A percentile compares a stretch with the other conserved stretches of the same genome.
phyloP scores from a whole-genome alignment of 2,888 invertebrate species.

The Maniola hyperantus region DNA sequence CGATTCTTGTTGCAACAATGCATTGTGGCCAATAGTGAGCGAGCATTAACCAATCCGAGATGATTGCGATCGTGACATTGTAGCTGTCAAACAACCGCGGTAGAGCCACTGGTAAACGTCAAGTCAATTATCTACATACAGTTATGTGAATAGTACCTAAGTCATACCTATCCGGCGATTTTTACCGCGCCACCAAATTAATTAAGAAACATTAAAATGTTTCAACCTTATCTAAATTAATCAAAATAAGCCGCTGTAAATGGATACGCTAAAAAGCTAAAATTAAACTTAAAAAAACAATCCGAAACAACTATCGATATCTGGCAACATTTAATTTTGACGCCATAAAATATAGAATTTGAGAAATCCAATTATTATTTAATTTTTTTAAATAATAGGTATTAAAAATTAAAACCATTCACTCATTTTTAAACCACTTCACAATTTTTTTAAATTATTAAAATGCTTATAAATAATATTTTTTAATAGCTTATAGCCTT shows the following conservation, averaged over 20 bases:
- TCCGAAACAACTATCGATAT: background rate
- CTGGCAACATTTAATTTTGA: too few relatives aligned
- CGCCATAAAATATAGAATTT: too few relatives aligned
- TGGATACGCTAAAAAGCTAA: conserved; percentile 1
- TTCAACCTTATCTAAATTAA: background rate
- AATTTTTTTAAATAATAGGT: too few relatives aligned
- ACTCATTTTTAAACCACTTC: background rate
- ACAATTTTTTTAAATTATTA: background rate
- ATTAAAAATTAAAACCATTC: too few relatives aligned
- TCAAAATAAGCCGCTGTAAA: conserved; percentile 2
- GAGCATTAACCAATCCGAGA: too few relatives aligned
- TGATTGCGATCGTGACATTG: too few relatives aligned
- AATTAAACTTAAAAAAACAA: background rate
- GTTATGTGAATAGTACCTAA: conserved; percentile 25
- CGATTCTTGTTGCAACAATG: too few relatives aligned
- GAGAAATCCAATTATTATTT: too few relatives aligned
- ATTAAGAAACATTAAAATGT: background rate
- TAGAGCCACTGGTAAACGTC: too few relatives aligned
- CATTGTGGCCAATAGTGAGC: too few relatives aligned
- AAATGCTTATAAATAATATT: background rate
- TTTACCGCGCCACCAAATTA: conserved; percentile 25
- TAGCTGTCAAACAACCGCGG: too few relatives aligned
- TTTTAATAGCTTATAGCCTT: conserved; percentile 30
- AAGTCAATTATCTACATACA: conserved; percentile 35
- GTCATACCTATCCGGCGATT: conserved; percentile 24